Base-by-base conservation (phyloP, 92 coral and sea anemone genomes). In the Parazoanthus darwini region DNA sequence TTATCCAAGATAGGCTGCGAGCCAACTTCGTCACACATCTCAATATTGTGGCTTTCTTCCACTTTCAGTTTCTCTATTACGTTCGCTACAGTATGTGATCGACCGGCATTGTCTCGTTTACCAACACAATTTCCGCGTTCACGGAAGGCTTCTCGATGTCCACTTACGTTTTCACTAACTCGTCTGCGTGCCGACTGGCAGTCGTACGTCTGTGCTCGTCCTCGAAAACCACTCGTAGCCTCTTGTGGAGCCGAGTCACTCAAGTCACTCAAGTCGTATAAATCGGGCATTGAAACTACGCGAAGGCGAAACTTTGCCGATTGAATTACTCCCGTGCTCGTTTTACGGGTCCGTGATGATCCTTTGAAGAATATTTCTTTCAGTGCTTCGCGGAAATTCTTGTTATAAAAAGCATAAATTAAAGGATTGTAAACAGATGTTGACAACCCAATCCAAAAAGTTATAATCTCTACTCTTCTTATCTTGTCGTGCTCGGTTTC, bases 401-500 rank as follows among this genome's bases (percentile, higher is more conserved):
- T 92, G 88, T 94, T 94, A 78, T 91, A 92, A 77, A 94, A 94
- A 23, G 95, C 95, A 23, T 94, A 94, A 44, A 94, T 94, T 4
- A 92, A 78, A 23, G 97, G 97, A 25, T 94, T 94, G 46, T 94
- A 94, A 3, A 92, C 97, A 0, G 97, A 94, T 0, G 95, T 92
- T 18, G 97, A 88, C 29, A 94, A 75, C 22, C 95, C 97, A 76
- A 94, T 85, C 97, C 97, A 94, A 48, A 94, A 94, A 15, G 95
- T 89, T 16, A 93, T 94, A 15, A 94, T 91, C 54, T 94, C 97
- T 0, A 73, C 89, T 65, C 91, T 79, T 1, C 89, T 81, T 37
- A 93, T 91, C 3, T 80, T 44, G 37, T 88, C n/a, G 11, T 73
- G 68, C 15, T 88, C 82, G 10, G 80, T 50, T 58, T 91, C 82